Evolutionary conservation across 2,797 vertebrate genomes (phyloP).

Genomic region (Aplochiton taeniatus): DNA sequence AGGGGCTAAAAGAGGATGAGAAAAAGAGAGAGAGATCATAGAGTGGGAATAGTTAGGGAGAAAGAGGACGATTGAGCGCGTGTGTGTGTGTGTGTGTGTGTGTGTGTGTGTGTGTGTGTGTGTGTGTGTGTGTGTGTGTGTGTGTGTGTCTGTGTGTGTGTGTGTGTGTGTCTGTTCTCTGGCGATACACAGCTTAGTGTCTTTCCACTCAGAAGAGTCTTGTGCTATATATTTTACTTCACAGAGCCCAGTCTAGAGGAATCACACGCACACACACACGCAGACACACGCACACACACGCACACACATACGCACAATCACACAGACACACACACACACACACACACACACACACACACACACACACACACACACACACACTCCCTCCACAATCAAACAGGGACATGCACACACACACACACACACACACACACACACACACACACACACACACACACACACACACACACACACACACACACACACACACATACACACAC

Average conservation of each 20-base stretch:
- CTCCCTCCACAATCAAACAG: too few relatives aligned
- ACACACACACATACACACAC: not conserved
- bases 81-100: too few relatives aligned
- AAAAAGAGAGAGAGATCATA: too few relatives aligned
- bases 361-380: too few relatives aligned
- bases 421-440: constrained; percentile 20
- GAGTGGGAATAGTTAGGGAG: too few relatives aligned
- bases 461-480: not conserved
- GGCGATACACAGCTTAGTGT: not conserved
- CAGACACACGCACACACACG: constrained; percentile 19
- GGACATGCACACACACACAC: constrained; percentile 1
- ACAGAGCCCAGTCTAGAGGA: too few relatives aligned
- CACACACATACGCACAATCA: not conserved
- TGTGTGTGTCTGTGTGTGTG: constrained; percentile 9
- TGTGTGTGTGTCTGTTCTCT: not conserved
- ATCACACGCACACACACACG: not conserved
- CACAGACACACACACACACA: not conserved
- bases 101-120: constrained; percentile 5
- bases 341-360: constrained; percentile 1
- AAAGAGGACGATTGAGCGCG: too few relatives aligned
- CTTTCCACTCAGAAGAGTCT: too few relatives aligned
- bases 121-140: constrained; percentile 2
- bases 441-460: not conserved
- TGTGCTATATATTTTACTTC: too few relatives aligned
- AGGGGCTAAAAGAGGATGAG: too few relatives aligned